Evolutionary conservation across 2,113 vertebrate species (phyloP).

Genomic region (Motacilla alba): DNA sequence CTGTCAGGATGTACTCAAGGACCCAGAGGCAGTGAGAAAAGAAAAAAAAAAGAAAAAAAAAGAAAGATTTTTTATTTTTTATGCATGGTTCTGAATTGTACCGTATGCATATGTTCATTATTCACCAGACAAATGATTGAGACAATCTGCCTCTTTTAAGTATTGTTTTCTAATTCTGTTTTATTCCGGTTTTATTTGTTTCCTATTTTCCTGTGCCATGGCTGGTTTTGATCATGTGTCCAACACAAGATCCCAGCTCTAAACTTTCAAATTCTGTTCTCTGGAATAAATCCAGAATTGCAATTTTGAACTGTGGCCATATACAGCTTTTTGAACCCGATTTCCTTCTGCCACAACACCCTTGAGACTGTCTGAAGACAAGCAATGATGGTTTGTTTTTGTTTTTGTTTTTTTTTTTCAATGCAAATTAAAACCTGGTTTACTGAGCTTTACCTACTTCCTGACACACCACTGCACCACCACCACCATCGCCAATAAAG

Average conservation of each 20-base stretch:
- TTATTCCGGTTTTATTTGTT: background rate
- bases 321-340: background rate
- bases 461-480: background rate
- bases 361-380: background rate
- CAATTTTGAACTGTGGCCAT: background rate
- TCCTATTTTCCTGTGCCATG: background rate
- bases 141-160: background rate
- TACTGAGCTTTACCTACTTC: background rate
- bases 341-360: background rate
- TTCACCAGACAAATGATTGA: background rate
- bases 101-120: background rate
- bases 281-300: background rate
- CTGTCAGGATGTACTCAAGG: background rate
- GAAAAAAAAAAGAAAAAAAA: background rate
- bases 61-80: background rate
- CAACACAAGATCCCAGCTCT: background rate
- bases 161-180: background rate
- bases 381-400: background rate
- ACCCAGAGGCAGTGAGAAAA: background rate
- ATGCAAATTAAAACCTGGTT: background rate
- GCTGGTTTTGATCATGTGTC: background rate
- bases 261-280: background rate
- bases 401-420: background rate
- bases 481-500: background rate
- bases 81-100: background rate